Evolutionary conservation across 2,113 vertebrate genomes (phyloP).

Genomic region (Parus major): DNA sequence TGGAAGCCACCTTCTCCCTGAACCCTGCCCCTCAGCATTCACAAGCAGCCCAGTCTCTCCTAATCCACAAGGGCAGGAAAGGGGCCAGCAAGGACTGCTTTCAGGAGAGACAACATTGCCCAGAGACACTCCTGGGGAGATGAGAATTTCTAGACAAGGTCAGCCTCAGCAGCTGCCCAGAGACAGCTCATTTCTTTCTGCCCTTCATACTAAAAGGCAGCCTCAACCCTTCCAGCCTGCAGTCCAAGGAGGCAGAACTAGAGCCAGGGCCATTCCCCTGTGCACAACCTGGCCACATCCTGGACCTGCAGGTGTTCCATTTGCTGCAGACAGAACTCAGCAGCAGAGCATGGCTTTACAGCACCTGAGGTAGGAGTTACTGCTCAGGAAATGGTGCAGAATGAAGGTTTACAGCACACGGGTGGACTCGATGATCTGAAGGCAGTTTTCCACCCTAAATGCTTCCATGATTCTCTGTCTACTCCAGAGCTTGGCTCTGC

Average conservation of each 20-base stretch:
- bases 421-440: accelerated
- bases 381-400: background rate
- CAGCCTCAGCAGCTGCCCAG: background rate
- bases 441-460: background rate
- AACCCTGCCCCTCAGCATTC: background rate
- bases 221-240: background rate
- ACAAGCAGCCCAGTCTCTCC: background rate
- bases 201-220: background rate
- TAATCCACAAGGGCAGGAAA: background rate
- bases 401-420: background rate
- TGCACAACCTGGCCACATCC: background rate
- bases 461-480: accelerated
- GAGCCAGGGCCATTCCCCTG: background rate
- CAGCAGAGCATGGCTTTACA: accelerated
- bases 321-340: background rate
- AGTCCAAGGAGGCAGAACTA: background rate
- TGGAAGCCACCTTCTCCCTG: background rate
- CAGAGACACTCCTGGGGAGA: background rate
- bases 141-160: background rate
- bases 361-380: accelerated
- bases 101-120: background rate
- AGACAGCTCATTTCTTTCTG: background rate
- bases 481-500: background rate
- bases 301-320: background rate
- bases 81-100: accelerated